Percentiles rank a stretch among this genome's conserved stretches.
Conservation (phyloP, 2,797 vertebrate species). For the Anableps anableps region DNA sequence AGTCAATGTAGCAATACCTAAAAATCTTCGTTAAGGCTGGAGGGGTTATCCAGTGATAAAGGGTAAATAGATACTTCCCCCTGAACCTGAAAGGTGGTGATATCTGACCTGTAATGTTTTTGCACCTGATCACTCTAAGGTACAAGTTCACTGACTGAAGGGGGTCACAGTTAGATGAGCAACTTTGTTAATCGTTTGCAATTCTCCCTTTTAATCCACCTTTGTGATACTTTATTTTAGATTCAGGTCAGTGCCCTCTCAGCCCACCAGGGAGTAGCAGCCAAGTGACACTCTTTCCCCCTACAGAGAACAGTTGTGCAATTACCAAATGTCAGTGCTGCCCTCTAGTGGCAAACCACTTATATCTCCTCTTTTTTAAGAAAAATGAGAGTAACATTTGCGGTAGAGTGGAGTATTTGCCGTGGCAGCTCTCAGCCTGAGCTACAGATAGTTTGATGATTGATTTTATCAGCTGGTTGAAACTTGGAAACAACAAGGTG, state of each 20-base stretch:
- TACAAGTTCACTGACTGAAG: not conserved
- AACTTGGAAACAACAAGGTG: not conserved
- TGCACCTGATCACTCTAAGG: not conserved
- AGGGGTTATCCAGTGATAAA: not conserved
- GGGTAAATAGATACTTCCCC: not conserved
- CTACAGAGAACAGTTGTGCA: slow-evolving; percentile 11
- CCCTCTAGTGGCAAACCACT: slow-evolving; percentile 47
- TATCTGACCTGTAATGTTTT: not conserved
- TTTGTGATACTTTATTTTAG: slow-evolving; percentile 18
- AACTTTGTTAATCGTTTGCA: too few species aligned
- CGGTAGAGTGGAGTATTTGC: not conserved
- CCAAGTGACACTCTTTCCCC: slow-evolving; percentile 52
- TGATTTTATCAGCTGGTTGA: not conserved
- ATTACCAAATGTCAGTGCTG: slow-evolving; percentile 32
- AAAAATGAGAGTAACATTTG: not conserved
- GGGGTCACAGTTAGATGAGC: not conserved
- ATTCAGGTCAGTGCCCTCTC: slow-evolving; percentile 29
- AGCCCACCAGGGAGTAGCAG: slow-evolving; percentile 21
- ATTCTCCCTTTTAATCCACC: slow-evolving; percentile 26
- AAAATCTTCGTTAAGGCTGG: not conserved
- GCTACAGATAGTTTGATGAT: not conserved
- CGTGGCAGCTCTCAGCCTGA: not conserved
- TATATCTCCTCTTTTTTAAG: too few species aligned
- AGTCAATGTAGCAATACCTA: not conserved
- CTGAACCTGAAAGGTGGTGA: not conserved